Percentiles rank a stretch among this genome's conserved stretches.
phyloP scores from a whole-genome alignment of 2,113 vertebrate genomes.

The Cyphomyrus discorhynchus region DNA sequence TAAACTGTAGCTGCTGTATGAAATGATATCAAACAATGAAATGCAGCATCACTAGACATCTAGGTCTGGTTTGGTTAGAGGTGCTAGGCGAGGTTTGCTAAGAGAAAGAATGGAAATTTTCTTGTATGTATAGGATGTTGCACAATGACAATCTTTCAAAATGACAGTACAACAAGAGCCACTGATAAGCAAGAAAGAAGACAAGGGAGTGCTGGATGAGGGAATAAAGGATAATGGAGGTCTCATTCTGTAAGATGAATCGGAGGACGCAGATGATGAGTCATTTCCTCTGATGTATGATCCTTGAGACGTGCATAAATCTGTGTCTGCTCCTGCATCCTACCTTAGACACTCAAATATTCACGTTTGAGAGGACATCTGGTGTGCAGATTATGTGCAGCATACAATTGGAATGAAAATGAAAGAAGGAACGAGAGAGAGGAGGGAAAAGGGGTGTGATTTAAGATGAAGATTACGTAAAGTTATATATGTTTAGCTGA shows the following conservation, averaged over 20 bases:
- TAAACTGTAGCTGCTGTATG: not conserved
- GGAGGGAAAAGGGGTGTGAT: not conserved
- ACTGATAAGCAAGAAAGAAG: not conserved
- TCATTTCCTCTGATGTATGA: not conserved
- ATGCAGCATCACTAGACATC: not conserved
- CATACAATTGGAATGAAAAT: not conserved
- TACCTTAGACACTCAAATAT: not conserved
- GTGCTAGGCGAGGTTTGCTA: not conserved
- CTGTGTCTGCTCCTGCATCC: not conserved
- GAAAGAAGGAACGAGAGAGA: not conserved
- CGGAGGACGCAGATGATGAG: not conserved
- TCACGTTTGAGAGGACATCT: conserved; percentile 8
- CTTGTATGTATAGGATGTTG: not conserved
- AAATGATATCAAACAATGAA: not conserved
- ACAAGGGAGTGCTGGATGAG: not conserved
- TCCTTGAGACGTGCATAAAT: not conserved
- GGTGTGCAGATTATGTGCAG: conserved; percentile 18
- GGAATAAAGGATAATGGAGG: not conserved
- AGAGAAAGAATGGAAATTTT: not conserved
- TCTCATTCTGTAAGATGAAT: not conserved
- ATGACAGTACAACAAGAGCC: not conserved
- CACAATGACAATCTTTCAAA: not conserved
- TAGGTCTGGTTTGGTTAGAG: not conserved
- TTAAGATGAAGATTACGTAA: not conserved
- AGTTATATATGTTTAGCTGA: too few species aligned